phyloP scores from a whole-genome alignment of 2,888 invertebrate genomes.

The Cosmia pyralina region DNA sequence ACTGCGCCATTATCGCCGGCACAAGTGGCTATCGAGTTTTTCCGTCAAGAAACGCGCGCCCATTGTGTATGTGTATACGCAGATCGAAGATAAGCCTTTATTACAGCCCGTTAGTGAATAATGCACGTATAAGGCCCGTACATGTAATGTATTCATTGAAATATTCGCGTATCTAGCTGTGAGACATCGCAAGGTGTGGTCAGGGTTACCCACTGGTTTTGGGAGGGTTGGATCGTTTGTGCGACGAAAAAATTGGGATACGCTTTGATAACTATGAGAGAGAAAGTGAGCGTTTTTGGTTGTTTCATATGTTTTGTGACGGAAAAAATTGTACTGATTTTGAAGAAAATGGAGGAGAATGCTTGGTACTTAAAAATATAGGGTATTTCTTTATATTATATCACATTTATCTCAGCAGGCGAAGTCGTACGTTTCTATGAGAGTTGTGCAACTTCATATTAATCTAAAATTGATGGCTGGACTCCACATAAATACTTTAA shows the following conservation, averaged over 20 bases:
- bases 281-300: neutral
- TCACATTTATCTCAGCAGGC: neutral
- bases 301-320: neutral
- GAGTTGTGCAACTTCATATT: neutral
- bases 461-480: too few species aligned
- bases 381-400: neutral
- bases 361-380: neutral
- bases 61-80: constrained; percentile 60
- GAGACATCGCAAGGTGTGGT: constrained; percentile 51
- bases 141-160: constrained; percentile 66
- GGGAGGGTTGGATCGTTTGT: neutral
- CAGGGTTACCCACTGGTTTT: constrained; percentile 26
- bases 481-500: neutral
- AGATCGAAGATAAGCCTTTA: constrained; percentile 68
- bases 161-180: constrained; percentile 55
- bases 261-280: neutral
- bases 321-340: neutral
- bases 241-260: neutral
- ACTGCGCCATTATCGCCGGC: constrained; percentile 42
- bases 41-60: constrained; percentile 44
- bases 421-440: neutral
- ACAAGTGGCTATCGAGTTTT: constrained; percentile 56
- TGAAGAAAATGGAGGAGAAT: neutral
- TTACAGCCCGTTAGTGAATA: constrained; percentile 68
- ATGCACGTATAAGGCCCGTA: constrained; percentile 61